Conservation (phyloP, 2,797 vertebrate genomes). For the Pseudomugil gertrudae region DNA sequence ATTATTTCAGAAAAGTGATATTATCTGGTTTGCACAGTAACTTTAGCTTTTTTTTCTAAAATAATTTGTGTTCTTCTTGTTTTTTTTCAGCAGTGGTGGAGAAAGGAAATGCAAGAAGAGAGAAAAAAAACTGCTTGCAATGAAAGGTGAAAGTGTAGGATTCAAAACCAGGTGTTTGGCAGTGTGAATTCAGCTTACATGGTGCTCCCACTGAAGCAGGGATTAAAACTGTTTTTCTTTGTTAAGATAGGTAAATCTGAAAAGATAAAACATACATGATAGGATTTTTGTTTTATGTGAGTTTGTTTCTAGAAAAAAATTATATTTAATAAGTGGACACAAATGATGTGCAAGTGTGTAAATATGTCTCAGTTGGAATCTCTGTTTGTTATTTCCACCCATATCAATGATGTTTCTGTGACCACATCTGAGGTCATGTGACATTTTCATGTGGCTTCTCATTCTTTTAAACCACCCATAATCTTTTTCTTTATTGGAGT, state of each 20-base stretch:
- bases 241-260: too few species aligned
- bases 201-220: neutral
- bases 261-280: too few species aligned
- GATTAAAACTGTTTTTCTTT: neutral
- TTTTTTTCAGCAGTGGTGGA: neutral
- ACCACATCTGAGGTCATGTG: constrained; percentile 24
- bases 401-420: constrained; percentile 35
- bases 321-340: neutral
- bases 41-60: neutral
- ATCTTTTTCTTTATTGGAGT: constrained; percentile 4
- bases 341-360: constrained; percentile 2
- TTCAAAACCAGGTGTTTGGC: neutral
- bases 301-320: neutral
- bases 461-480: neutral
- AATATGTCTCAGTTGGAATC: constrained; percentile 12
- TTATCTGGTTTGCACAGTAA: neutral
- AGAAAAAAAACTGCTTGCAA: neutral
- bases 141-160: neutral
- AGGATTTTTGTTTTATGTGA: neutral
- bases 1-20: neutral
- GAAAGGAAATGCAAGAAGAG: neutral
- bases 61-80: neutral
- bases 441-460: constrained; percentile 2
- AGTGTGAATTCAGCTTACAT: neutral
- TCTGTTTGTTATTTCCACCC: neutral